Percentiles rank a stretch among this genome's conserved stretches.
Conservation (phyloP, 2,888 invertebrate genomes). For the Encarsia formosa region DNA sequence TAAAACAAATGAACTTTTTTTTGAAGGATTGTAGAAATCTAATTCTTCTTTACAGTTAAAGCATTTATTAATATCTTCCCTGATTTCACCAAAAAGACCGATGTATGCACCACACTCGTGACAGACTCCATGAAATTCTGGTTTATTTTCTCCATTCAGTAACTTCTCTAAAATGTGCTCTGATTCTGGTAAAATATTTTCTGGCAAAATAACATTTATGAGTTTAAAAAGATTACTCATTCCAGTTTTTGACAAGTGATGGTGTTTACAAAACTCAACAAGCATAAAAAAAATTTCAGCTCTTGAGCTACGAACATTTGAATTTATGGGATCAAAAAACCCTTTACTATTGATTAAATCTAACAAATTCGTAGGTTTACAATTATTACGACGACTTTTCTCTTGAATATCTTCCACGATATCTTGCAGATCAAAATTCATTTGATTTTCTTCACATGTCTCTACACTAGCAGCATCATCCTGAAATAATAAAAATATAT, state of each 20-base stretch:
- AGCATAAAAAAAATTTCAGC: neutral
- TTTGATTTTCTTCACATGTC: no score
- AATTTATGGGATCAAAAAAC: no score
- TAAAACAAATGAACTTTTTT: neutral
- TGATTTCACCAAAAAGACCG: neutral
- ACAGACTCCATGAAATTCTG: neutral
- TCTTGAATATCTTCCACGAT: no score
- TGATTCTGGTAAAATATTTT: neutral
- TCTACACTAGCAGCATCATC: no score
- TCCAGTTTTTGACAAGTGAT: neutral
- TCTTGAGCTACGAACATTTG: no score
- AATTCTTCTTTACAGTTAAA: neutral
- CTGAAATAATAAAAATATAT: no score
- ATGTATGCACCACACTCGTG: neutral
- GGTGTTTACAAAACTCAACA: neutral
- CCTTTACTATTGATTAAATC: no score
- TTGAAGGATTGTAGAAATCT: neutral
- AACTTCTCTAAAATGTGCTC: neutral
- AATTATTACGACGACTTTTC: no score
- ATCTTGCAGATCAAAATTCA: no score
- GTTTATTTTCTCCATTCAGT: neutral
- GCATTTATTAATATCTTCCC: neutral
- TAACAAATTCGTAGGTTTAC: no score
- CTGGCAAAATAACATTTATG: neutral
- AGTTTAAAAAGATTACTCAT: neutral